These are phyloP conservation scores for Cyclophora punctaria DNA, from an alignment of 2,888 invertebrate genomes.

Conservation along the genomic window DNA sequence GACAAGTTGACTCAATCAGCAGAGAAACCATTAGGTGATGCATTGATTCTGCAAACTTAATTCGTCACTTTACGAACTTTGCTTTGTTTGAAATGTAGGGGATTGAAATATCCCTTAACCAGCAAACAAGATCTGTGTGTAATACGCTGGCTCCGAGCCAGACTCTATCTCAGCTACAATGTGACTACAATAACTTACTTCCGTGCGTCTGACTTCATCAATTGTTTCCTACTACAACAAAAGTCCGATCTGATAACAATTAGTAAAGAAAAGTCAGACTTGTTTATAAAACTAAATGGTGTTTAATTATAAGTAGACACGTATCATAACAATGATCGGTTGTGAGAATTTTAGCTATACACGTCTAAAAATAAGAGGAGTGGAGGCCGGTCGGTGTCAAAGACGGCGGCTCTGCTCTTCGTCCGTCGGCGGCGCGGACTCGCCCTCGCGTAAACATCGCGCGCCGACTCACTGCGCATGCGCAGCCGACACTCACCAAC, in stretches of 20 bases:
- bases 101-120: background rate
- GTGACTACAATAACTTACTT: background rate
- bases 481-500: conserved; percentile 39
- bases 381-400: conserved; percentile 58
- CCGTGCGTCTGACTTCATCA: conserved; percentile 5
- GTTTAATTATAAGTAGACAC: background rate
- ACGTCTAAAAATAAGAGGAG: conserved; percentile 46
- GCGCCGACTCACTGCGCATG: conserved; percentile 13
- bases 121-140: background rate
- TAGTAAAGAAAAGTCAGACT: no score
- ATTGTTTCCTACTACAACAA: background rate
- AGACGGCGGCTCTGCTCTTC: conserved; percentile 53
- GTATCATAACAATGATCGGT: conserved; percentile 30
- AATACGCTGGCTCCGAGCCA: conserved; percentile 18
- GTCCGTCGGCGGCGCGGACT: conserved; percentile 50
- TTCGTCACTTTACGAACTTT: no score
- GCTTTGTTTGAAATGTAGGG: background rate
- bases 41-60: no score
- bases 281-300: no score
- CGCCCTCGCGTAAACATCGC: conserved; percentile 54
- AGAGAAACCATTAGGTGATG: no score
- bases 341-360: conserved; percentile 21
- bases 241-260: no score
- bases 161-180: conserved; percentile 6
- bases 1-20: no score